A percentile compares a stretch with the other conserved stretches of the same genome.
These are phyloP conservation scores for Upupa epops DNA, from an alignment of 2,113 vertebrate genomes.

Conservation along the genomic window DNA sequence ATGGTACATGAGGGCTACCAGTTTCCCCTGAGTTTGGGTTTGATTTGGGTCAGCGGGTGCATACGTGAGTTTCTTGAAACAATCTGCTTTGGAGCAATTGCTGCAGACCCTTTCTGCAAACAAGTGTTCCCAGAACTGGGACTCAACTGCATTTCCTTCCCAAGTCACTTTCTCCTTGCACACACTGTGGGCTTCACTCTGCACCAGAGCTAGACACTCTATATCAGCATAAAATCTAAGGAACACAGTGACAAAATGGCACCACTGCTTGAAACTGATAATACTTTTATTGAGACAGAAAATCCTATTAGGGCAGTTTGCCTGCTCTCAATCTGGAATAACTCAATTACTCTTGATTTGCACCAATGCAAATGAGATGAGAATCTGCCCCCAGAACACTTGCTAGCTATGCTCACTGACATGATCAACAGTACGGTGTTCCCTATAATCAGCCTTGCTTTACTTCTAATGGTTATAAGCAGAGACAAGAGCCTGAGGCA, in stretches of 20 bases:
- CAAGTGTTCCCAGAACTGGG: not conserved
- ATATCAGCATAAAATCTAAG: constrained; percentile 34
- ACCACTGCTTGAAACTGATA: constrained; percentile 21
- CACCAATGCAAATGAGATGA: constrained; percentile 60
- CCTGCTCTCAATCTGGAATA: constrained; percentile 41
- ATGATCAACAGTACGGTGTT: constrained; percentile 61
- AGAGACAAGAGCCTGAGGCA: constrained; percentile 62
- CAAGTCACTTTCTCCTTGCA: not conserved
- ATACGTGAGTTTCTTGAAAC: not conserved
- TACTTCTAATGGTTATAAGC: constrained; percentile 64
- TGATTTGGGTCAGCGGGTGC: not conserved
- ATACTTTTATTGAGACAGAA: constrained; percentile 52
- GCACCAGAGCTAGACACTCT: not conserved
- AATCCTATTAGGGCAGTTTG: constrained; percentile 11
- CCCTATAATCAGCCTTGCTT: constrained; percentile 51
- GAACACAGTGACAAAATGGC: constrained; percentile 36
- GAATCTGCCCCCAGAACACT: constrained; percentile 53
- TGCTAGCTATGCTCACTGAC: constrained; percentile 36
- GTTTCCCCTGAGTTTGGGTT: not conserved
- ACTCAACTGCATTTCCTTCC: not conserved
- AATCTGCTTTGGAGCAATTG: not conserved
- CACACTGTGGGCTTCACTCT: not conserved
- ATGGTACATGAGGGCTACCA: not conserved
- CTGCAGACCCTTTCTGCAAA: not conserved
- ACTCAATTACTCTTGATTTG: constrained; percentile 56